A percentile compares a stretch with the other conserved stretches of the same genome.
Evolutionary conservation across 2,113 vertebrate species (phyloP).

Genomic region (Mormoops blainvillei): DNA sequence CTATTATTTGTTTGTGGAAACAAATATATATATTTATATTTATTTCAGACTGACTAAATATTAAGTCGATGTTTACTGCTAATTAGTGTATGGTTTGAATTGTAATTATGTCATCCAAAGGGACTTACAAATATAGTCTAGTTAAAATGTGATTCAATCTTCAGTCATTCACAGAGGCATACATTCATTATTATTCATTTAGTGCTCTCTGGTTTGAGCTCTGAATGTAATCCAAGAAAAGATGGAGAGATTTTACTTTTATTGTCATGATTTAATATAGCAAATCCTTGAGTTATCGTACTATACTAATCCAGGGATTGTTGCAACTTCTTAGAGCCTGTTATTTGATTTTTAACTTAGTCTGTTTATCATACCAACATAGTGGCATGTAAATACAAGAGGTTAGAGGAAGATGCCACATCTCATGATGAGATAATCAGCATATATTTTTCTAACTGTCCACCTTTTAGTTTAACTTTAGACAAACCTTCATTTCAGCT

Average conservation of each 20-base stretch:
- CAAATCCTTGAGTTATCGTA: constrained; percentile 77
- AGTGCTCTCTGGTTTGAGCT: constrained; percentile 76
- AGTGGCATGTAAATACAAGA: constrained; percentile 44
- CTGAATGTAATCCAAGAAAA: constrained; percentile 80
- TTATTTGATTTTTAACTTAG: constrained; percentile 76
- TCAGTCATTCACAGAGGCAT: constrained; percentile 78
- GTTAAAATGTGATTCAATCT: constrained; percentile 85
- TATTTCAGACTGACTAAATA: constrained; percentile 75
- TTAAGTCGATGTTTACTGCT: constrained; percentile 81
- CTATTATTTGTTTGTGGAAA: constrained; percentile 50
- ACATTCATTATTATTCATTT: constrained; percentile 83
- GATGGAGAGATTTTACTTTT: constrained; percentile 77
- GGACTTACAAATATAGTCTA: constrained; percentile 83
- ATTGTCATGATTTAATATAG: constrained; percentile 79
- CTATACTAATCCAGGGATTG: constrained; percentile 68
- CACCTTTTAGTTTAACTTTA: constrained; percentile 16
- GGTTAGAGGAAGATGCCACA: not conserved
- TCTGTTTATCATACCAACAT: constrained; percentile 67
- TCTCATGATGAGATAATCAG: not conserved
- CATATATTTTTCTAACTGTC: not conserved
- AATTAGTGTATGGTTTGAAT: constrained; percentile 88
- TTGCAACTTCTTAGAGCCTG: constrained; percentile 69
- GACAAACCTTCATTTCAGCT: not conserved
- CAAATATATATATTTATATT: not conserved
- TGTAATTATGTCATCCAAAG: constrained; percentile 86